Base-by-base conservation (phyloP, 2,888 invertebrate genomes). In the Eledone cirrhosa region DNA sequence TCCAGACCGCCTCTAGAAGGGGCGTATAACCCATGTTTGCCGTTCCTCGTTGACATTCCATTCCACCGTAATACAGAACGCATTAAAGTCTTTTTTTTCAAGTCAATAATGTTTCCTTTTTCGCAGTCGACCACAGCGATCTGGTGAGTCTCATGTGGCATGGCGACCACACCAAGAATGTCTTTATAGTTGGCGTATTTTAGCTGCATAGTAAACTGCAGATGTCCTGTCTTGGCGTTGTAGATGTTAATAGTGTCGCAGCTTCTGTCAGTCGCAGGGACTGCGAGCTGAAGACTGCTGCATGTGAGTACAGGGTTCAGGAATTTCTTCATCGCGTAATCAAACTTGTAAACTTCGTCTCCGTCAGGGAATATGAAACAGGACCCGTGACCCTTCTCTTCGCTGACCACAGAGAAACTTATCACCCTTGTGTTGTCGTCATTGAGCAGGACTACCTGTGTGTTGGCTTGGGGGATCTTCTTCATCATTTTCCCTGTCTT, bases 1-100 rank as follows among this genome's bases (percentile, higher is more conserved):
- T 99, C 98, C 1, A 99, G 92, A 0, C 99, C 99, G 0, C 99
- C 99, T 78, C 98, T 94, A 72, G 87, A 91, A 0, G 99, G 98
- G 0, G 99, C 98, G 89, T 96, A 97, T 0, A 99, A 92, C 0
- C 98, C 99, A 84, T 94, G 94, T 90, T 96, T 96, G 2, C 92
- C 92, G 80, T 91, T 92, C 48, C 84, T 85, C 41, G 90, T 90
- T n/a, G 89, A 88, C 77, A 87, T 94, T 0, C 98, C 98, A 83
- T 96, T 96, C 98, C 98, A 98, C 86, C 96, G 95, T 0, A 95
- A 94, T 22, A 98, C 94, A 0, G 95, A 94, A 78, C 97, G 93
- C n/a, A 97, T 92, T 82, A 96, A 94, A 86, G 95, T 94, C 87
- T 97, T 97, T 27, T 94, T 95, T 88, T 95, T 95, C 81, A 98